Percentiles rank a stretch among this genome's conserved stretches.
Evolutionary conservation across 2,113 vertebrate genomes (phyloP).

Genomic region (Alethe diademata): DNA sequence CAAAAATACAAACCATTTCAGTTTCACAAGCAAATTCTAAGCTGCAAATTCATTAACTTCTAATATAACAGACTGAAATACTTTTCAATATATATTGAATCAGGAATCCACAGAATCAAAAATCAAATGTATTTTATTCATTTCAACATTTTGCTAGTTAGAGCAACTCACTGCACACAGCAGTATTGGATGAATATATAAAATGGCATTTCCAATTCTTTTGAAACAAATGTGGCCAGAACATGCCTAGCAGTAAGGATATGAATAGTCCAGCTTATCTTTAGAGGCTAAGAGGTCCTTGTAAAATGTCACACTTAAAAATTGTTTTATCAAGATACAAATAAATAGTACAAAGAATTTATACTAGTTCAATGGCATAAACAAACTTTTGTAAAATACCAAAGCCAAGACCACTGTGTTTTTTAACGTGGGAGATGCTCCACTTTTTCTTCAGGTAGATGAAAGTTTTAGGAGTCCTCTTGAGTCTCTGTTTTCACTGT

Average conservation of each 20-base stretch:
- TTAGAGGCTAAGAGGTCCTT: not conserved
- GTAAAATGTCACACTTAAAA: not conserved
- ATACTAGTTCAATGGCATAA: not conserved
- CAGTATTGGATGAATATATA: conserved; percentile 20
- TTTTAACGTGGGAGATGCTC: not conserved
- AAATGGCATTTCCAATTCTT: conserved; percentile 46
- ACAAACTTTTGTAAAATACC: not conserved
- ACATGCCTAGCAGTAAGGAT: not conserved
- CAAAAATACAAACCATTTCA: not conserved
- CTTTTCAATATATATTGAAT: conserved; percentile 32
- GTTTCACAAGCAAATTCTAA: conserved; percentile 22
- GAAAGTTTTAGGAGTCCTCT: not conserved
- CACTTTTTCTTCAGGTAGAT: not conserved
- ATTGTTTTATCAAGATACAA: not conserved
- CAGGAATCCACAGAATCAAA: conserved; percentile 9
- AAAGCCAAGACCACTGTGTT: not conserved
- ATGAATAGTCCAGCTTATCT: not conserved
- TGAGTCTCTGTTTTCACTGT: not conserved
- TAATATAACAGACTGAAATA: conserved; percentile 8
- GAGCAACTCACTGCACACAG: conserved; percentile 5
- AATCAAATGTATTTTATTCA: conserved; percentile 1
- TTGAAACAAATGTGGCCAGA: not conserved
- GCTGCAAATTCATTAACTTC: conserved; percentile 8
- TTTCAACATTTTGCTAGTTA: conserved; percentile 59
- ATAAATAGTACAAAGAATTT: not conserved